phyloP scores from a whole-genome alignment of 2,113 vertebrate species.

The Macroglossus sobrinus region DNA sequence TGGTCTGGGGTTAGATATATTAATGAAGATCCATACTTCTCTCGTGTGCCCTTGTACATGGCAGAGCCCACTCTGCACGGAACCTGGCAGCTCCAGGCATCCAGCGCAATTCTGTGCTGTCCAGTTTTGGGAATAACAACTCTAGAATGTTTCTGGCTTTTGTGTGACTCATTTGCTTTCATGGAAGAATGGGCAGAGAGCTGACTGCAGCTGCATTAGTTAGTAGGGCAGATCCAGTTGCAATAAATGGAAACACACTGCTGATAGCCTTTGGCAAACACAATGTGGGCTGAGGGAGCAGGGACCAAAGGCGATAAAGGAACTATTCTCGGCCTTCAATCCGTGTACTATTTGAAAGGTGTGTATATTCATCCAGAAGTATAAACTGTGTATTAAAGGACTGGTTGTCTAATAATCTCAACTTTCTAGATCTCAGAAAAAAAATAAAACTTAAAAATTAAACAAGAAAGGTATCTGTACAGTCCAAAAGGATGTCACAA shows the following conservation, averaged over 20 bases:
- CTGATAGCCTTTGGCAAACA: neutral
- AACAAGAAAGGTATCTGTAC: neutral
- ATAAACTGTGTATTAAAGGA: neutral
- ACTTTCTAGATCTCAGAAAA: neutral
- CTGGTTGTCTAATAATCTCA: neutral
- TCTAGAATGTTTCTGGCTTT: neutral
- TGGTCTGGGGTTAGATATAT: neutral
- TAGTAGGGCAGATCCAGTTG: neutral
- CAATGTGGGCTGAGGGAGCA: neutral
- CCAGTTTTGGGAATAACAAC: neutral
- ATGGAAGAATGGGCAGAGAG: neutral
- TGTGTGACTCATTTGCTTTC: neutral
- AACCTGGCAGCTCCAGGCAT: neutral
- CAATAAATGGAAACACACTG: neutral
- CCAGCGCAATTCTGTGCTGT: neutral
- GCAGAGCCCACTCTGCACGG: neutral
- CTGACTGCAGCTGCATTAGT: neutral
- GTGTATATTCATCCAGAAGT: neutral
- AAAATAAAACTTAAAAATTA: neutral
- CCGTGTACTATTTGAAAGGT: neutral
- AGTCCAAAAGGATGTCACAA: neutral
- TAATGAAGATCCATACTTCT: neutral
- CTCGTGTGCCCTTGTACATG: neutral
- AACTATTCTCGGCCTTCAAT: neutral
- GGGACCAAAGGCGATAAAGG: neutral